Base-by-base conservation (phyloP, 2,888 invertebrate species). In the Philaethria dido region DNA sequence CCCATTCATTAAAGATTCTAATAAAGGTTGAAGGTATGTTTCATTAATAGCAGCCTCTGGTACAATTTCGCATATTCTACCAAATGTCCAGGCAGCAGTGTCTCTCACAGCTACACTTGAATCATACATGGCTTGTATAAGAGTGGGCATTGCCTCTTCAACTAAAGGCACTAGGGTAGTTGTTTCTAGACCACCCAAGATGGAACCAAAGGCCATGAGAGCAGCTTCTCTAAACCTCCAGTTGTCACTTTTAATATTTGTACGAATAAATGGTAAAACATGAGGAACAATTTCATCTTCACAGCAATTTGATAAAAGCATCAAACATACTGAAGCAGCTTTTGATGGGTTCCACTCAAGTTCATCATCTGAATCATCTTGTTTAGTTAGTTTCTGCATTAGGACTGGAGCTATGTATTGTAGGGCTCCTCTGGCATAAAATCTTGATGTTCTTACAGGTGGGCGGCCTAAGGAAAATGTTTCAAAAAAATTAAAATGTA, bases 311-410 rank as follows among this genome's bases (percentile, higher is more conserved):
- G 99, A 97, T 75, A 99, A 93, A 57, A 99, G 93, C 98, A 99
- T 99, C 29, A 99, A 93, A 85, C 99, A 99, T 3, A 99, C 99
- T 42, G 99, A 99, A 3, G 99, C 98, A 0, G 99, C 99, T 93
- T 99, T 99, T 75, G 98, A 97, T 0, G 99, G 99, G 88, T 99
- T 99, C 99, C 99, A 99, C 79, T 99, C 99, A 81, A 99, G 98
- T 85, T 99, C 99, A 87, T 99, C 99, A 83, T 99, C 99, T 77
- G 96, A 95, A 84, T 99, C 99, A 83, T 98, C 98, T 92, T 99
- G 99, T 87, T 99, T 98, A 8, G 99, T 98, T 36, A 99, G 92
- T 80, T 98, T 98, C 79, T 97, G 96, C 92, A 99, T 96, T 13
- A 99, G 93, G 55, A 99, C 97, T 14, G 99, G 99, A 39, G 98